Evolutionary conservation across 1,140 invertebrate species (phyloP), one percentile per base, ranked within the genome.

Genomic region (Periplaneta americana): DNA sequence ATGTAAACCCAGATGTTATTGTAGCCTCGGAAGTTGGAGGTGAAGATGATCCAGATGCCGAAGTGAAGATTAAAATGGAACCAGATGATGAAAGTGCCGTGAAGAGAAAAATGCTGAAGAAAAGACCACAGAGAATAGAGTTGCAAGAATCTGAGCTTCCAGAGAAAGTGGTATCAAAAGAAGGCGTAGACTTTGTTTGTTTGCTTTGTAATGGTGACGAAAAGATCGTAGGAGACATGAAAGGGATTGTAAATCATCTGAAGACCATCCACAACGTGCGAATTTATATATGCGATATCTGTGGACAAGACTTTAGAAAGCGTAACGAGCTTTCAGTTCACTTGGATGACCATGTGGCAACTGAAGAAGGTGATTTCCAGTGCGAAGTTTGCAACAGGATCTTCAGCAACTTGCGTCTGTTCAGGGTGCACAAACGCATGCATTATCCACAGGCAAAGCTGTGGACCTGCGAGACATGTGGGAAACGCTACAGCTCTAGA

Each of bases 221-320:
- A 31, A 88, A 86, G 83, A 86, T 88, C 57, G 87, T 85, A 10
- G 89, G 89, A 18, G 90, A 92, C 85, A 89, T 91, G 4, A 92
- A 92, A 84, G 84, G 85, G 2, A 93, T 94, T 79, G 90, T 91
- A 81, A 83, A 87, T 0, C 94, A 95, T 84, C 87, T 94, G 84
- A 92, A 91, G 85, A 84, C 84, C 0, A 85, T 84, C 0, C 94
- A 95, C 85, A 90, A 92, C 35, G 86, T 90, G 1, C 88, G 92
- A 1, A 83, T 95, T 6, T 94, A 94, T 85, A 92, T 95, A 81
- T 96, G 95, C 83, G 92, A 93, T 80, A 87, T 93, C 28, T 96
- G 95, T 85, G 93, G 93, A 0, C 86, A 90, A 75, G 91, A 93
- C 80, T 92, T 94, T 84, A 85, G 90, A 74, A 92, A 92, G 83